Evolutionary conservation across 1,140 invertebrate genomes (phyloP), one percentile per base, ranked within the genome.

Genomic region (Drosophila ananassae): DNA sequence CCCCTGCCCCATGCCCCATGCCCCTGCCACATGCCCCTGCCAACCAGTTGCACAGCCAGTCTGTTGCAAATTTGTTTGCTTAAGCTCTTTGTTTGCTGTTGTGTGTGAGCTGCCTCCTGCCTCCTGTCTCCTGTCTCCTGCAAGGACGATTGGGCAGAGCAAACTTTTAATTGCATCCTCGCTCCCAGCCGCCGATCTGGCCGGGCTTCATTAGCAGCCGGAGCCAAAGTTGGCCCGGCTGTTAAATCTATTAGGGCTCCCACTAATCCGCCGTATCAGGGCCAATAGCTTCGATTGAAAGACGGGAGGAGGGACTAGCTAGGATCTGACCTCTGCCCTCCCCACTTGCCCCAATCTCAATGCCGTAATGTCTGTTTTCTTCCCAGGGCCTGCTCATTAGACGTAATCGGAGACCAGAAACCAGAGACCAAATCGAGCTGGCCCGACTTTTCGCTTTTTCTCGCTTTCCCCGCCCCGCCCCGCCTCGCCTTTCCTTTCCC

Each of bases 111-210:
- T 2, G 10, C n/a, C 54, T 24, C 22, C 13, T 54, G 17, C 17
- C 17, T 17, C 17, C 17, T 44, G 28, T 76, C 25, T 62, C 55
- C 7, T 44, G 3, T 28, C n/a, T 24, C 39, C 52, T 67, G 59
- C 46, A 67, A 58, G 77, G 71, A 73, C 60, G 55, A 59, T 73
- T 62, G 69, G 44, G 57, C 58, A 62, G 28, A 63, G 77, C 56
- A 54, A 76, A 62, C 54, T 81, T 77, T 64, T 57, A 85, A 84
- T 83, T 82, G 74, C 68, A 77, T 54, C 46, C 76, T 17, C 24
- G 5, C 24, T 3, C 24, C 24, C 24, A 25, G 17, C 17, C 17
- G 17, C 17, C 17, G 66, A 56, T 69, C 66, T 61, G 41, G 41
- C 3, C 24, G 24, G n/a, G 51, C 66, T 47, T 54, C 50, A 67